phyloP scores from a whole-genome alignment of 1,140 invertebrate species.

The Macrocentrus cingulum region DNA sequence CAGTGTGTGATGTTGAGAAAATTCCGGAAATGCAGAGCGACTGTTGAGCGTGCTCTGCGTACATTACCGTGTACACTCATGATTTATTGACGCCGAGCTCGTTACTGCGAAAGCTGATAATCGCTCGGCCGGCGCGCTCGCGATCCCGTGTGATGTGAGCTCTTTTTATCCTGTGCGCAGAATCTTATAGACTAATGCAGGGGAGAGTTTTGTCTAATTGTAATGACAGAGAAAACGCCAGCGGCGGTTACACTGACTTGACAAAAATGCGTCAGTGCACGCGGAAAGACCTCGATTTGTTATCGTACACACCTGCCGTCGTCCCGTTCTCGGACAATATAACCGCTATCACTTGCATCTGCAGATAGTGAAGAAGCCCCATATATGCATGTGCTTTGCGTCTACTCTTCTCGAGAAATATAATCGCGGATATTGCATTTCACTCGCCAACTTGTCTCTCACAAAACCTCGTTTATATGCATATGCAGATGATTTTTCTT shows the following conservation, averaged over 20 bases:
- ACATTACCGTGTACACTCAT: conserved; percentile 31
- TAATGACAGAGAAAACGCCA: conserved; percentile 4
- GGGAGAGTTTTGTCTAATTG: conserved; percentile 6
- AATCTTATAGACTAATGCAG: not conserved
- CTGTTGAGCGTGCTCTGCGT: conserved; percentile 20
- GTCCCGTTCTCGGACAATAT: conserved; percentile 32
- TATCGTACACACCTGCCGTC: conserved; percentile 36
- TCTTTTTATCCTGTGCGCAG: not conserved
- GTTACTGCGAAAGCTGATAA: conserved; percentile 52
- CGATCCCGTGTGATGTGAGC: conserved; percentile 3
- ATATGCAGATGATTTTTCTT: too few relatives aligned
- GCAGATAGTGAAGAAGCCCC: not conserved
- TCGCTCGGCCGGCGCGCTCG: conserved; percentile 17
- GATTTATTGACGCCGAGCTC: conserved; percentile 52
- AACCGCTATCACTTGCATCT: conserved; percentile 34
- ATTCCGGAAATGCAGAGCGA: conserved; percentile 33
- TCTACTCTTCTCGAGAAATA: conserved; percentile 18
- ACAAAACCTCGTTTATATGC: too few relatives aligned
- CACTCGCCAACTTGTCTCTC: conserved; percentile 17
- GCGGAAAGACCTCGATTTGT: conserved; percentile 33
- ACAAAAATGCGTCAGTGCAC: too few relatives aligned
- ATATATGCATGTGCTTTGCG: conserved; percentile 27
- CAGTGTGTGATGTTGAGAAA: conserved; percentile 27
- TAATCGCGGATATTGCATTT: conserved; percentile 31
- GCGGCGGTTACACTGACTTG: too few relatives aligned